phyloP scores from a whole-genome alignment of 2,797 vertebrate genomes.

The Acipenser oxyrinchus region DNA sequence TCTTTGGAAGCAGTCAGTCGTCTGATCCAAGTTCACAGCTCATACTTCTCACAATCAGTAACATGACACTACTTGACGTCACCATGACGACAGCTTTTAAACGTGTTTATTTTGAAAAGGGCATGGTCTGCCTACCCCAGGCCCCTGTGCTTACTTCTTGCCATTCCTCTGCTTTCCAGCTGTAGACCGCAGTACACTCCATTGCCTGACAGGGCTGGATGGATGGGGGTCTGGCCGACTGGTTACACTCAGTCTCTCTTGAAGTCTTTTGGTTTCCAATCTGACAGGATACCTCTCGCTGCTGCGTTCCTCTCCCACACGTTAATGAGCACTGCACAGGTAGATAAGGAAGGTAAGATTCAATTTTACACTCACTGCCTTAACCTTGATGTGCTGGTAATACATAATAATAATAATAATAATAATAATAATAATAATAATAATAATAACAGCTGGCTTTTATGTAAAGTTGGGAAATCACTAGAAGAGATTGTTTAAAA shows the following conservation, averaged over 20 bases:
- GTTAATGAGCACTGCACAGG: constrained; percentile 73
- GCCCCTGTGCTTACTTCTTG: constrained; percentile 62
- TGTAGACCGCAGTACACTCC: constrained; percentile 58
- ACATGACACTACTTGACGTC: constrained; percentile 19
- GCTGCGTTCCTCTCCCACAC: constrained; percentile 72
- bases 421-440: not conserved
- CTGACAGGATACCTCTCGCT: constrained; percentile 68
- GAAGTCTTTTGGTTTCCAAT: constrained; percentile 40
- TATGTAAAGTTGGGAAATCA: not conserved
- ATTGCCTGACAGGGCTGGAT: constrained; percentile 65
- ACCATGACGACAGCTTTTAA: constrained; percentile 14
- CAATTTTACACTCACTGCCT: not conserved
- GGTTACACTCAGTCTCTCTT: constrained; percentile 58
- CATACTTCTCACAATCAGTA: constrained; percentile 31
- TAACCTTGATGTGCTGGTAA: not conserved
- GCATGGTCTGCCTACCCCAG: constrained; percentile 16
- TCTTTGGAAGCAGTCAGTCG: constrained; percentile 17
- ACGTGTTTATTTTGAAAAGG: constrained; percentile 22
- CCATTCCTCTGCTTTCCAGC: constrained; percentile 79
- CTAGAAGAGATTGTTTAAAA: too few species aligned
- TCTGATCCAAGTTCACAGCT: constrained; percentile 18
- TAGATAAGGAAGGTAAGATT: constrained; percentile 43
- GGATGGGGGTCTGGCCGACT: constrained; percentile 48
- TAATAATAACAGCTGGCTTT: not conserved
- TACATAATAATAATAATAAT: not conserved